Conservation (phyloP, 2,113 vertebrate genomes). For the Sigmodon hispidus region DNA sequence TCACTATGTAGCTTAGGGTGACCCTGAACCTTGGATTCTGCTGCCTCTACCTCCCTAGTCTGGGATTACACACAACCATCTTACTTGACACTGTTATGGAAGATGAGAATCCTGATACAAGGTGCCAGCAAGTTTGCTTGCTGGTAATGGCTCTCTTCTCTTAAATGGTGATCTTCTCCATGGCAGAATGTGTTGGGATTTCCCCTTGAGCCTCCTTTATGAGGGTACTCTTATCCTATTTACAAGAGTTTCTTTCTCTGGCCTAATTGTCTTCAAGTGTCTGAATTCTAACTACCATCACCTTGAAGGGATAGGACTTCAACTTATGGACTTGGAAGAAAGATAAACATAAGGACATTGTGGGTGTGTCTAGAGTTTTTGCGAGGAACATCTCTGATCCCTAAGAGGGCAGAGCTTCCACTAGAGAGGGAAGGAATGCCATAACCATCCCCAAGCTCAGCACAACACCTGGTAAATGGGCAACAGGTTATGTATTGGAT, state of each 20-base stretch:
- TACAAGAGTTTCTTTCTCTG: not conserved
- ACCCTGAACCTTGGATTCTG: not conserved
- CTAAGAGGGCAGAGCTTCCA: not conserved
- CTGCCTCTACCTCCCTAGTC: not conserved
- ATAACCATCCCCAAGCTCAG: not conserved
- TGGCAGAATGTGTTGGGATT: not conserved
- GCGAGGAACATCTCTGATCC: not conserved
- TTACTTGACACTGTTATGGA: not conserved
- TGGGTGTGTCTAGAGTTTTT: not conserved
- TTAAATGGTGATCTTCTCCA: not conserved
- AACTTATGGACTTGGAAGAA: not conserved
- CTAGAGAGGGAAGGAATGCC: not conserved
- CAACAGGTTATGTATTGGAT: not conserved
- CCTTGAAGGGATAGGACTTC: not conserved
- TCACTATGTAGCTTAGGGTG: not conserved
- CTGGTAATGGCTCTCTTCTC: too few species aligned
- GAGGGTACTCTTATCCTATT: not conserved
- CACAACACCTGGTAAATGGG: not conserved
- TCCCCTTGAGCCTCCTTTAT: not conserved
- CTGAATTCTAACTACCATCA: not conserved
- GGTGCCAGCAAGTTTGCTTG: not conserved
- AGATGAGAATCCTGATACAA: not conserved
- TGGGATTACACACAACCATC: not conserved
- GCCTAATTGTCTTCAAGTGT: too few species aligned
- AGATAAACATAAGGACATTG: not conserved